Base-by-base conservation (phyloP, 1,140 invertebrate species). In the Tetramorium alpestre region DNA sequence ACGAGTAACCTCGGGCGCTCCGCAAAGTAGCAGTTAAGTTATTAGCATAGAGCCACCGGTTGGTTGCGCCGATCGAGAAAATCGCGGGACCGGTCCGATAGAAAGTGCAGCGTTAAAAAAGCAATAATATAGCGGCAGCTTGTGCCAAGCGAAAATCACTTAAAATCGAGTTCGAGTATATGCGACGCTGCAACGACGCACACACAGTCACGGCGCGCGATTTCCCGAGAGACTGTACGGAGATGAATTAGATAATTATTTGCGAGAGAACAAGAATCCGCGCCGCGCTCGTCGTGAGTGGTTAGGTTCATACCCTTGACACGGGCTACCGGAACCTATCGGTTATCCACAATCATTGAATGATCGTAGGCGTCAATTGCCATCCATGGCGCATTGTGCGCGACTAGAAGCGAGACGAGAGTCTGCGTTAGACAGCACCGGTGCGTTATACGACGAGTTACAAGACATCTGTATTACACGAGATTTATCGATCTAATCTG, bases 41-140 rank as follows among this genome's bases (percentile, higher is more conserved):
- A 89, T 89, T 89, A 88, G 47, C 73, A 72, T 58, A 77, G 70
- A 28, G 80, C 80, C 81, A 89, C 64, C 72, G 86, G 58, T 73
- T 41, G 56, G 56, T 67, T 25, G 47, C 64, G 16, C 25, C 70
- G 77, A 89, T 69, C 67, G 44, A 86, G 84, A 64, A 89, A 89
- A 90, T 82, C 65, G 72, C 56, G n/a, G n/a, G 49, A 81, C 25
- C 76, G 84, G 33, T 88, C 76, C 16, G 18, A 33, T 28, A 47
- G 77, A 86, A 87, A 86, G 85, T 58, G 70, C 44, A 28, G 18
- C 47, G 62, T 38, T 81, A 51, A 69, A 88, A 81, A 76, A 67
- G 69, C 22, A 56, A 25, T 75, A 44, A 73, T 60, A 7, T 18
- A 38, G 49, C 51, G 64, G 51, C 41, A n/a, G 25, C 33, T 49